Evolutionary conservation across 2,888 invertebrate genomes (phyloP).

Genomic region (Chrysolina americana): DNA sequence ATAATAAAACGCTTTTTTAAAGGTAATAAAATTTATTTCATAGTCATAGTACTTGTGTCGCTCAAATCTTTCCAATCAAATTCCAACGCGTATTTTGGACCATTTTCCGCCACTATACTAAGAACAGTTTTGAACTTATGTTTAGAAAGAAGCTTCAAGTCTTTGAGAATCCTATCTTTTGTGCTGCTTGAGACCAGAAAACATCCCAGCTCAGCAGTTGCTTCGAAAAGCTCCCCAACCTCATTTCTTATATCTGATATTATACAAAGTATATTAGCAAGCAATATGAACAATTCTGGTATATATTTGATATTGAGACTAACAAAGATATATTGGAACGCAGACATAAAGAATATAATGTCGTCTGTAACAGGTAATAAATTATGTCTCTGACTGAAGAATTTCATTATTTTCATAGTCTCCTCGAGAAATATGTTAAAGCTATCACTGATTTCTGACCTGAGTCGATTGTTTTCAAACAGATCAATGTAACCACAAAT

Average conservation of each 20-base stretch:
- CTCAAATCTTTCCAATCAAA: slow-evolving; percentile 27
- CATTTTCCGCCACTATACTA: slow-evolving; percentile 50
- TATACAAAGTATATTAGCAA: slow-evolving; percentile 55
- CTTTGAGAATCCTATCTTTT: slow-evolving; percentile 47
- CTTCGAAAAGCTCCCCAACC: slow-evolving; percentile 52
- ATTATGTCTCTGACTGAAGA: slow-evolving; percentile 56
- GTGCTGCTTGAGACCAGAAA: slow-evolving; percentile 56
- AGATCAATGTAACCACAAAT: slow-evolving; percentile 55
- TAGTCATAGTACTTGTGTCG: not conserved
- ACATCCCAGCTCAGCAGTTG: slow-evolving; percentile 57
- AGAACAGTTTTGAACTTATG: slow-evolving; percentile 49
- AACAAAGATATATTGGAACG: slow-evolving; percentile 57
- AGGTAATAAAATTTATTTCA: no score
- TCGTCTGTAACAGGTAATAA: slow-evolving; percentile 58
- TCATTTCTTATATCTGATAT: slow-evolving; percentile 51
- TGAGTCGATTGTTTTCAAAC: slow-evolving; percentile 45
- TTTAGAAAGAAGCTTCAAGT: slow-evolving; percentile 50
- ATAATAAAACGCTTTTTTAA: no score
- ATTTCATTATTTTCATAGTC: slow-evolving; percentile 53
- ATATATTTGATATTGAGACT: slow-evolving; percentile 53
- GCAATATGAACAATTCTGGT: slow-evolving; percentile 50
- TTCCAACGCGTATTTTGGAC: slow-evolving; percentile 46
- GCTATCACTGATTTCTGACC: slow-evolving; percentile 45
- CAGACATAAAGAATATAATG: slow-evolving; percentile 58
- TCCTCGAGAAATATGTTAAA: slow-evolving; percentile 50